phyloP scores from a whole-genome alignment of 2,113 vertebrate species.

The Heterocephalus glaber region DNA sequence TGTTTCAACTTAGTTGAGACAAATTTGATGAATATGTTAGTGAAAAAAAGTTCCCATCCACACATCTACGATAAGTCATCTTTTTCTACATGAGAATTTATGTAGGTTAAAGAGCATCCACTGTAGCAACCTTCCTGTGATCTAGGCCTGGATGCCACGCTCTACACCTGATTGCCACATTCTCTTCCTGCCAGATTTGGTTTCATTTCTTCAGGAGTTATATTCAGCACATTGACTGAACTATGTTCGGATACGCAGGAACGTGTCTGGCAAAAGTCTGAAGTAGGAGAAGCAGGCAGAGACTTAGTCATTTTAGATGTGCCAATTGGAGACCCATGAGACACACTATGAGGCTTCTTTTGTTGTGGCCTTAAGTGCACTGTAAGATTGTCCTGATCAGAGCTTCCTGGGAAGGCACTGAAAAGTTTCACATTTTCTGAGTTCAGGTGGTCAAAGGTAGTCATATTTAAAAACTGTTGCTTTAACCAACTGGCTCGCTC shows the following conservation, averaged over 20 bases:
- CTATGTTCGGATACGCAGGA: slow-evolving; percentile 86
- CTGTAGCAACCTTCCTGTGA: slow-evolving; percentile 71
- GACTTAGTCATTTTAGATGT: slow-evolving; percentile 82
- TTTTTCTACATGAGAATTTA: slow-evolving; percentile 76
- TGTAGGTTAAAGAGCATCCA: slow-evolving; percentile 59
- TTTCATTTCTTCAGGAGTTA: slow-evolving; percentile 75
- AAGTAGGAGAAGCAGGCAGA: slow-evolving; percentile 84
- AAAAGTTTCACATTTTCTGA: slow-evolving; percentile 88
- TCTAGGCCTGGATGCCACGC: slow-evolving; percentile 31
- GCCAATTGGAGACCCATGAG: slow-evolving; percentile 65
- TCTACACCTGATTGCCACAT: slow-evolving; percentile 69
- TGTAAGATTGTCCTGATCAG: slow-evolving; percentile 81
- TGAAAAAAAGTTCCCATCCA: slow-evolving; percentile 41
- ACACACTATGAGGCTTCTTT: slow-evolving; percentile 63
- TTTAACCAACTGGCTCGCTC: slow-evolving; percentile 95
- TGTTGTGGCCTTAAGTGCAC: slow-evolving; percentile 72
- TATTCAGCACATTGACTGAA: slow-evolving; percentile 72
- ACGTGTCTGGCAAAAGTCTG: slow-evolving; percentile 87
- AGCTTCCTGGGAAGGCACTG: slow-evolving; percentile 92
- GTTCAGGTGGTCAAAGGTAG: slow-evolving; percentile 91
- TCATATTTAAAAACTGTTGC: slow-evolving; percentile 96
- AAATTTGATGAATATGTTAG: slow-evolving; percentile 67
- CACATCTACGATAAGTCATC: slow-evolving; percentile 82
- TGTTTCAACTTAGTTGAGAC: slow-evolving; percentile 74
- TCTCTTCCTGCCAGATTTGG: slow-evolving; percentile 76